Evolutionary conservation across 2,113 vertebrate genomes (phyloP), one percentile per base, ranked within the genome.

Genomic region (Eptesicus fuscus): DNA sequence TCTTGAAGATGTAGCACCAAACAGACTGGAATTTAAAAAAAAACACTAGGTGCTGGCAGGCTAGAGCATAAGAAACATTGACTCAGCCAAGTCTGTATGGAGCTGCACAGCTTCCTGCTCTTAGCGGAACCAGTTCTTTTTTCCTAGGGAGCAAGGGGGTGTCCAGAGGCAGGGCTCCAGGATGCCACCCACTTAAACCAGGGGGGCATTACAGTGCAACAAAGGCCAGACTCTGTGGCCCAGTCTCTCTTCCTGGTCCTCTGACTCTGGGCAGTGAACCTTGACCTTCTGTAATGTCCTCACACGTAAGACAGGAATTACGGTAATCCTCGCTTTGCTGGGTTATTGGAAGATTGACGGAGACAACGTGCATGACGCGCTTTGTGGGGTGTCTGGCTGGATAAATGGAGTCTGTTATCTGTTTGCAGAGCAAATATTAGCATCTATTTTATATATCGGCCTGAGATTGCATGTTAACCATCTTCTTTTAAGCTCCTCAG

Each of bases 401-500:
- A 59, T 79, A 35, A 84, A 91, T 17, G 22, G 44, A 42, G 40
- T 73, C 96, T 84, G 70, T 10, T 89, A 93, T 91, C 79, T 80
- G 37, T 90, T 79, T 89, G 67, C 4, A 8, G 71, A 91, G 77
- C 83, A 94, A 73, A 96, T 92, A 91, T 70, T 51, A 79, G 83
- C 63, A 35, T 91, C 70, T 95, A 95, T 70, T 91, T 74, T 86
- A 76, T 71, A 74, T 59, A 25, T 30, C 14, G 59, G 84, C 9
- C 22, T 44, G 65, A 91, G 88, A 71, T 83, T 90, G 85, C 80
- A 37, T 76, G 89, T 85, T 73, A 71, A 70, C 14, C 11, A 37
- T 74, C n/a, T 77, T 88, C 47, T 93, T 63, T 83, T 35, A 95
- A 87, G 61, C 92, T 90, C 9, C 76, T 71, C 32, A 12, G 28